Evolutionary conservation across 2,888 invertebrate genomes (phyloP).

Genomic region (Notodonta dromedarius): DNA sequence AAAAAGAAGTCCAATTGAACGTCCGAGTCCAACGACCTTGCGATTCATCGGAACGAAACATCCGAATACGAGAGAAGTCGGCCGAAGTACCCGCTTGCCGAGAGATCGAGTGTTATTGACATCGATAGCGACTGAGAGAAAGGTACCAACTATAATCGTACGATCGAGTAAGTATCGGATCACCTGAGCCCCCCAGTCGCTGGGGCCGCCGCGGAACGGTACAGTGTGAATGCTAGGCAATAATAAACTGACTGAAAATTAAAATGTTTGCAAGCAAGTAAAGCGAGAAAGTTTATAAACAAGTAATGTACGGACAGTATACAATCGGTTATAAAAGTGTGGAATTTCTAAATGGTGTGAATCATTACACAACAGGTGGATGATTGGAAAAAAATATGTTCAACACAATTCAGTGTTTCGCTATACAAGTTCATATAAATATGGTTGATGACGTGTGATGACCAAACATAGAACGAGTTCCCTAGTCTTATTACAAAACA

Average conservation of each 20-base stretch:
- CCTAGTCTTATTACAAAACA: background rate
- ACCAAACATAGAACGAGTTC: background rate
- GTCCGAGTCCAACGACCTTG: constrained; percentile 52
- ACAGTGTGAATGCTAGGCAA: constrained; percentile 52
- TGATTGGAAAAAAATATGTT: constrained; percentile 10
- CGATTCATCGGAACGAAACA: constrained; percentile 37
- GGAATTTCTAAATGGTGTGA: constrained; percentile 34
- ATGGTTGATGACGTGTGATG: background rate
- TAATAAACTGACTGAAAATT: constrained; percentile 54
- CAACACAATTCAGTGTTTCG: background rate
- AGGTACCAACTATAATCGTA: constrained; percentile 46
- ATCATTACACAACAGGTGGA: constrained; percentile 14
- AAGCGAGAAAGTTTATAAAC: constrained; percentile 71
- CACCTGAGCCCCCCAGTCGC: constrained; percentile 52
- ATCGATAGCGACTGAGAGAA: constrained; percentile 52
- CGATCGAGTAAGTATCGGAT: constrained; percentile 49
- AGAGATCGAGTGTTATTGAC: constrained; percentile 53
- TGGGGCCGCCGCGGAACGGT: constrained; percentile 47
- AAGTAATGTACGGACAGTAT: constrained; percentile 58
- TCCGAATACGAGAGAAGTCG: constrained; percentile 31
- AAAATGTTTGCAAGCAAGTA: constrained; percentile 59
- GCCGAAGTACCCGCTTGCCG: constrained; percentile 31
- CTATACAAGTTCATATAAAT: background rate
- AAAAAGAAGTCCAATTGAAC: constrained; percentile 31
- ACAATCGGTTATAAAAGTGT: constrained; percentile 44